Evolutionary conservation across 2,113 vertebrate species (phyloP), one percentile per base, ranked within the genome.

Genomic region (Oostethus manadensis): DNA sequence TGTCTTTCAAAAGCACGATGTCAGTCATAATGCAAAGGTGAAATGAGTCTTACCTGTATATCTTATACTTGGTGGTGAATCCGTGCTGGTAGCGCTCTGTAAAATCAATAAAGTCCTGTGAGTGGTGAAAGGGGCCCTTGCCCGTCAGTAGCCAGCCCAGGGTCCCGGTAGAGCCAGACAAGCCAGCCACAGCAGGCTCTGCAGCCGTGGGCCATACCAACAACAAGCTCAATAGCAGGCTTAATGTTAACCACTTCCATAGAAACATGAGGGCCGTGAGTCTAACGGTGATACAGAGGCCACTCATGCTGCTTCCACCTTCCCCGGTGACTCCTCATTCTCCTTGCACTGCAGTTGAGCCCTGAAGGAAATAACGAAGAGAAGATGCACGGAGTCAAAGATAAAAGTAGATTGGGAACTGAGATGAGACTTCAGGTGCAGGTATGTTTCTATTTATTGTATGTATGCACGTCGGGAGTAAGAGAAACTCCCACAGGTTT

Each of bases 301-400:
- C 95, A 92, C 91, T 93, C 96, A 97, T 97, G 91, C 94, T 98
- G 91, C 92, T 96, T 93, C 94, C 92, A 88, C 91, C 91, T 88
- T 86, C 92, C 88, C 92, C 92, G 90, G 84, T 89, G 90, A 90
- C 71, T 92, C 95, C 89, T 96, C 96, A 98, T 98, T 93, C 94
- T 98, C 90, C 70, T 87, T 78, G 72, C 82, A 81, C 86, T 84
- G 71, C 66, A 57, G 71, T 71, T 51, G 62, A 76, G 77, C 82
- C 77, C 89, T 86, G 80, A 58, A 71, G 66, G 47, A 47, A 51
- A 22, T 42, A 64, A 56, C 73, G n/a, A 16, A 42, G 26, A 68
- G 21, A 53, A 56, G 18, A 48, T 50, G 56, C 66, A 48, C 33
- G 53, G 11, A 61, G 48, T 51, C 13, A 53, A 21, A 18, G 26